These are phyloP conservation scores for Xiphophorus birchmanni DNA, from an alignment of 2,797 vertebrate species.

Conservation along the genomic window DNA sequence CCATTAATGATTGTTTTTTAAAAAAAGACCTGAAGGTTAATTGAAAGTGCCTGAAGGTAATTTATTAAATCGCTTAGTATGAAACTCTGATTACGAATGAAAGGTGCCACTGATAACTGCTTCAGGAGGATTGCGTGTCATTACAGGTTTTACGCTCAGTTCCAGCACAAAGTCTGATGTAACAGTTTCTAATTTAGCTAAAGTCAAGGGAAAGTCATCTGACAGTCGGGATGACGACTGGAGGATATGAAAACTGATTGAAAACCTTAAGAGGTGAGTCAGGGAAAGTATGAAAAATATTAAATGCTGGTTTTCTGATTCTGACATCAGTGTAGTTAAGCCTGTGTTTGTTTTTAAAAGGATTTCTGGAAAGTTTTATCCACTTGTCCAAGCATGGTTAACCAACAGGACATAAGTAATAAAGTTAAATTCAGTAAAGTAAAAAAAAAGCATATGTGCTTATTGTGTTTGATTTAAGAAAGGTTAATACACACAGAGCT, in stretches of 20 bases:
- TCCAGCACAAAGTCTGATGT: slow-evolving; percentile 31
- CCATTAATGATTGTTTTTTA: slow-evolving; percentile 62
- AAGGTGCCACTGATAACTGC: slow-evolving; percentile 53
- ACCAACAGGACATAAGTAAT: background rate
- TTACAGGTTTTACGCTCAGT: slow-evolving; percentile 31
- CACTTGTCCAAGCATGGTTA: background rate
- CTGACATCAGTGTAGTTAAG: background rate
- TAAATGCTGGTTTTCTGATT: background rate
- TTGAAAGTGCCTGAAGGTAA: slow-evolving; percentile 66
- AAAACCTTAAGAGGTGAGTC: background rate
- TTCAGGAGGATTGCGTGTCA: slow-evolving; percentile 52
- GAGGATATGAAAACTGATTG: slow-evolving; percentile 3
- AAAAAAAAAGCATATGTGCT: background rate
- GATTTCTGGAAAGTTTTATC: no score
- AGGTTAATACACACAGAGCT: background rate
- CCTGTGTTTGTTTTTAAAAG: no score
- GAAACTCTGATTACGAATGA: slow-evolving; percentile 58
- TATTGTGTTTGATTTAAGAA: background rate
- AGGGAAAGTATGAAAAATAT: background rate
- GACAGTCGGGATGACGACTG: background rate
- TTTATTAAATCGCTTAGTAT: slow-evolving; percentile 39
- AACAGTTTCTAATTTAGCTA: slow-evolving; percentile 41
- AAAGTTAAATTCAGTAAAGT: background rate
- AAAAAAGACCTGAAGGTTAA: slow-evolving; percentile 73
- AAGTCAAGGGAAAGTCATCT: slow-evolving; percentile 48